These are phyloP conservation scores for Cryptoblepharus egeriae DNA, from an alignment of 2,797 vertebrate species.

Conservation along the genomic window DNA sequence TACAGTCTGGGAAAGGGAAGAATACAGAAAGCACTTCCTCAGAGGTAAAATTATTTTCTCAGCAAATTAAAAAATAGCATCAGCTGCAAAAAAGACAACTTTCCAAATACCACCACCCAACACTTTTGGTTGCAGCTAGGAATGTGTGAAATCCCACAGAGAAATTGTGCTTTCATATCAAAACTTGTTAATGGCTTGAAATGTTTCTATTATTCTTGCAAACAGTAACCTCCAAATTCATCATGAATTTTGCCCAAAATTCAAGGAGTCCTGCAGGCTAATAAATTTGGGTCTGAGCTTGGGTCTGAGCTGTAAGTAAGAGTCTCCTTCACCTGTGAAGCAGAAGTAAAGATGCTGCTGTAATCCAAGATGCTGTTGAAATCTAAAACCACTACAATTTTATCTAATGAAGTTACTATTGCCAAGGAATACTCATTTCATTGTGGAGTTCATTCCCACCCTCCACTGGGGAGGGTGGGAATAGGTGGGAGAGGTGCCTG, in stretches of 20 bases:
- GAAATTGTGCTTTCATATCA: background rate
- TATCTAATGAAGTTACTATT: too few species aligned
- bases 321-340: background rate
- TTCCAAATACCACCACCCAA: background rate
- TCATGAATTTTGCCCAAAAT: background rate
- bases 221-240: background rate
- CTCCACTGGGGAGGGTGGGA: too few species aligned
- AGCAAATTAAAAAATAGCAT: slow-evolving; percentile 46
- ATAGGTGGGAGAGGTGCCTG: too few species aligned
- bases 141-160: background rate
- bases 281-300: background rate
- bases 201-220: background rate
- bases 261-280: background rate
- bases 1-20: slow-evolving; percentile 59
- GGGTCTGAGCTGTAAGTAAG: too few species aligned
- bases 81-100: slow-evolving; percentile 40
- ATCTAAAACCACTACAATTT: too few species aligned
- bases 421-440: too few species aligned
- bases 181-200: background rate
- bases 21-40: slow-evolving; percentile 61
- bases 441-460: too few species aligned
- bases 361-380: too few species aligned
- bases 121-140: background rate
- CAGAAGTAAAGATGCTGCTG: too few species aligned
- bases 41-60: slow-evolving; percentile 64